phyloP scores from a whole-genome alignment of 30 jellyfish, hydroid and myxozoan genomes.

The Turritopsis dohrnii region DNA sequence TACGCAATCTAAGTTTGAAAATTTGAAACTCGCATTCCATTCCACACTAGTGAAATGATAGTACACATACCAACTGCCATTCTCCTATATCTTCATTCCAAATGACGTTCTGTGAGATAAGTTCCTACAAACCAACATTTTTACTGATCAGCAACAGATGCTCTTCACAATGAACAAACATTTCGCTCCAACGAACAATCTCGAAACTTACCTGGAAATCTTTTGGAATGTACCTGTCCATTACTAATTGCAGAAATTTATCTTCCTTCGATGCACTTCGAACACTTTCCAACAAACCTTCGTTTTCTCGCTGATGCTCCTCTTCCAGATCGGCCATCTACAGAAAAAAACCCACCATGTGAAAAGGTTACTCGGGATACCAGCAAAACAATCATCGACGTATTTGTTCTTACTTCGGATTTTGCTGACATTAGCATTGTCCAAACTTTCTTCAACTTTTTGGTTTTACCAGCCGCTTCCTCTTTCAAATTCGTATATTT shows the following conservation, averaged over 20 bases:
- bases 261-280: conserved; percentile 83
- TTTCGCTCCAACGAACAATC: background rate
- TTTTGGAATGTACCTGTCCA: conserved; percentile 69
- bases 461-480: conserved; percentile 92
- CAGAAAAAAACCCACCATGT: background rate
- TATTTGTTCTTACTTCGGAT: conserved; percentile 56
- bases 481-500: conserved; percentile 82
- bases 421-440: conserved; percentile 91
- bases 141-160: background rate
- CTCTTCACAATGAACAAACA: too few species aligned
- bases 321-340: conserved; percentile 84
- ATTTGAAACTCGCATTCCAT: too few species aligned
- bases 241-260: conserved; percentile 50
- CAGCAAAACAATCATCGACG: background rate
- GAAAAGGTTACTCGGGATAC: background rate
- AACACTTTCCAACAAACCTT: conserved; percentile 80
- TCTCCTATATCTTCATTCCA: conserved; percentile 98
- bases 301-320: conserved; percentile 92
- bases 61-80: conserved; percentile 81
- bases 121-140: conserved; percentile 35
- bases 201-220: conserved; percentile 70
- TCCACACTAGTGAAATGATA: too few species aligned
- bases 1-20: too few species aligned
- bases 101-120: conserved; percentile 55
- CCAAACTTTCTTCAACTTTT: conserved; percentile 93